Evolutionary conservation across 64 coral and sea anemone genomes (phyloP).

Genomic region (Dendrophyllia cribrosa): DNA sequence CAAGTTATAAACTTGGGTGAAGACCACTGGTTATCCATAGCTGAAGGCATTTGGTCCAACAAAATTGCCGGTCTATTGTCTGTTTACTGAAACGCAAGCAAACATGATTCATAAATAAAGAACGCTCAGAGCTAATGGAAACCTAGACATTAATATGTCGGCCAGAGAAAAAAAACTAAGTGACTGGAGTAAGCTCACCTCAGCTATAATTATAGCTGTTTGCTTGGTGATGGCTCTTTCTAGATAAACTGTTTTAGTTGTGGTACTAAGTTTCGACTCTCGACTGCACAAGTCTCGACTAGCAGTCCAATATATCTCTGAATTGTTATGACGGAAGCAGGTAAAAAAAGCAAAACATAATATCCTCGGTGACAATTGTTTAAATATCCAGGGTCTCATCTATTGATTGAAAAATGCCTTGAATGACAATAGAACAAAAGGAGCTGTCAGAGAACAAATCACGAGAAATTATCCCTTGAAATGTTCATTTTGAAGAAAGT

Average conservation of each 20-base stretch:
- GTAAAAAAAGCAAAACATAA: slow-evolving; percentile 20
- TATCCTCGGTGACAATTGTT: slow-evolving; percentile 19
- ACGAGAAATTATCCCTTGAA: background rate
- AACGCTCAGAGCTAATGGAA: background rate
- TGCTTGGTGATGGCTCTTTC: background rate
- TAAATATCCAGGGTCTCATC: slow-evolving; percentile 37
- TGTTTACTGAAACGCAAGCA: slow-evolving; percentile 37
- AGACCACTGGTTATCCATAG: slow-evolving; percentile 63
- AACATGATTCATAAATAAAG: background rate
- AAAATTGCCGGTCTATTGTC: background rate
- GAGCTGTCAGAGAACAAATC: slow-evolving; percentile 8
- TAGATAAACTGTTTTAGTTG: background rate
- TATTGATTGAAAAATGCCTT: slow-evolving; percentile 42
- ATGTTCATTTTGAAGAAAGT: background rate
- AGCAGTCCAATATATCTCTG: slow-evolving; percentile 1
- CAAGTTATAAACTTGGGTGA: slow-evolving; percentile 99
- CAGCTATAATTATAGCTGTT: background rate
- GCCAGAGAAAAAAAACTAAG: too few relatives aligned
- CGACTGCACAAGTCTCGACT: background rate
- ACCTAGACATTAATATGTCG: too few relatives aligned
- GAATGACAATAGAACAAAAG: slow-evolving; percentile 53
- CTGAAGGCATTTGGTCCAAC: slow-evolving; percentile 33
- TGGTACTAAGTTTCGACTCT: background rate
- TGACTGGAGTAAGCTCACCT: background rate
- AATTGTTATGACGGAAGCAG: slow-evolving; percentile 23